Conservation (phyloP, 2,888 invertebrate genomes). For the Heteropelma amictum region DNA sequence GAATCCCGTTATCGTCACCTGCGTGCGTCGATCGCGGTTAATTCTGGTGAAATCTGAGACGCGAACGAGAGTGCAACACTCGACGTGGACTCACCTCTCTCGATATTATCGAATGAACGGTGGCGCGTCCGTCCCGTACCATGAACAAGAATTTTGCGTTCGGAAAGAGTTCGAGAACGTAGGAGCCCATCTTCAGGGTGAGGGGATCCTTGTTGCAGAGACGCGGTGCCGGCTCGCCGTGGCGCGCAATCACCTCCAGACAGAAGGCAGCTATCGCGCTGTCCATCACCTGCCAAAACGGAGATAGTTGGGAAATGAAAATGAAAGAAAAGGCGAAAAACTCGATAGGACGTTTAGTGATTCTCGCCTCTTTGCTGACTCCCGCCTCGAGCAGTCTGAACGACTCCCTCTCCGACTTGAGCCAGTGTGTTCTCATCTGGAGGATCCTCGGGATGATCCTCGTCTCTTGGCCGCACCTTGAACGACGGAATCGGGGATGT, state of each 20-base stretch:
- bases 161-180: constrained; percentile 96
- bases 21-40: no score
- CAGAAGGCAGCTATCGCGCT: constrained; percentile 98
- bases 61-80: neutral
- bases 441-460: constrained; percentile 97
- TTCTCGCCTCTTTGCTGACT: constrained; percentile 89
- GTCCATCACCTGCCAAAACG: constrained; percentile 85
- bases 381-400: constrained; percentile 95
- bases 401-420: constrained; percentile 94
- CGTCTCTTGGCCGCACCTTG: constrained; percentile 96
- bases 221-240: constrained; percentile 96
- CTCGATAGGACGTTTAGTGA: neutral
- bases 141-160: constrained; percentile 98
- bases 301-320: constrained; percentile 10
- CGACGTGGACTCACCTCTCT: constrained; percentile 85
- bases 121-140: constrained; percentile 98
- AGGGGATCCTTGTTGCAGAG: constrained; percentile 99
- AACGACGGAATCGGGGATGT: constrained; percentile 51
- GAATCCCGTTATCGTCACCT: constrained; percentile 93
- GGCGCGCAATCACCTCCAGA: constrained; percentile 95
- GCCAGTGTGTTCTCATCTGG: constrained; percentile 97
- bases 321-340: neutral
- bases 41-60: no score
- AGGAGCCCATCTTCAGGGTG: constrained; percentile 97
- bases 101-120: constrained; percentile 98